Evolutionary conservation across 2,888 invertebrate species (phyloP), one percentile per base, ranked within the genome.

Genomic region (Acronicta leporina): DNA sequence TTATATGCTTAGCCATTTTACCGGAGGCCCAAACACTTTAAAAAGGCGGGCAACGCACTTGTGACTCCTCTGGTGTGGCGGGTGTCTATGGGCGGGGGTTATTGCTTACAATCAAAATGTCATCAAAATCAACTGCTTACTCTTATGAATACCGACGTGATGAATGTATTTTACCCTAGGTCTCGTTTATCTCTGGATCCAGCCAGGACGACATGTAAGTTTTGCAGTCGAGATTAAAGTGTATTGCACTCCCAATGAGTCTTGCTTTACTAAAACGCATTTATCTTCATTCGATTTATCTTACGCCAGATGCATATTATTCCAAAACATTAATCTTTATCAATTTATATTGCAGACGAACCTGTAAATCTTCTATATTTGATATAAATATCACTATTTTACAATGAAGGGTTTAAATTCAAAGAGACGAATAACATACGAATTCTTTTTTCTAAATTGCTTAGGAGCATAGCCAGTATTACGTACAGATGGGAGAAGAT

Each of bases 281-380:
- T 44, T 44, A 44, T 44, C 27, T 44, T 44, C 44, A 27, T 44
- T 44, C n/a, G 14, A 44, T 44, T 14, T 44, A 7, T 38, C 38
- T n/a, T 38, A n/a, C 6, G n/a, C 38, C 38, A 38, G 5, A 38
- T 38, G 38, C 38, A 38, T 38, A 38, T 35, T 33, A 35, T 8
- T 38, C n/a, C 13, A 38, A 38, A 6, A 6, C n/a, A 38, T 38
- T n/a, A 13, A 38, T n/a, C 38, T n/a, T 38, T 38, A 38, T 38
- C n/a, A 6, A 38, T n/a, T 38, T 38, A 33, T 33, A 33, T 2
- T 38, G 38, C 38, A 13, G 6, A 38, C n/a, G 1, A 38, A 38
- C 33, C 33, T n/a, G 38, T 38, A 38, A 38, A 38, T 38, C 38
- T 38, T 38, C 38, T 38, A 38, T 38, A 6, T 38, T 38, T 1